Percentiles rank a stretch among this genome's conserved stretches.
These are phyloP conservation scores for Zhuqinia jingwanae DNA, from an alignment of 2,888 invertebrate species.

Conservation along the genomic window DNA sequence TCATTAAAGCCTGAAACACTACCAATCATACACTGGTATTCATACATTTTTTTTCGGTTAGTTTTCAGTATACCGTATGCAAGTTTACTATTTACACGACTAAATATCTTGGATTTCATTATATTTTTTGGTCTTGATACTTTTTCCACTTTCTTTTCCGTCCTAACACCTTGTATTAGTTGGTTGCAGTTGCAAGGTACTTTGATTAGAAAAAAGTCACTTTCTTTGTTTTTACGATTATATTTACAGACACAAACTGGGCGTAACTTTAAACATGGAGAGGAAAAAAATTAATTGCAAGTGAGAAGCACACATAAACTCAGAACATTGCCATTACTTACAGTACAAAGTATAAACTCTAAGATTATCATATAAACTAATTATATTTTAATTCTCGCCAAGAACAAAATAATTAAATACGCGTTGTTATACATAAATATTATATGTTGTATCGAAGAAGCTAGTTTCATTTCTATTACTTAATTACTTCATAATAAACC, in stretches of 20 bases:
- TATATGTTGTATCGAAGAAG: not conserved
- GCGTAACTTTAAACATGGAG: not conserved
- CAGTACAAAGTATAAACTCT: not conserved
- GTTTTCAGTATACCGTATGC: conserved; percentile 27
- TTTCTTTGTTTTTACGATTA: conserved; percentile 8
- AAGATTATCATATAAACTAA: not conserved
- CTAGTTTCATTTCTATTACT: not conserved
- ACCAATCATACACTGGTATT: conserved; percentile 29
- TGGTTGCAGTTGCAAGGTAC: conserved; percentile 72
- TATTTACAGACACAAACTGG: conserved; percentile 6
- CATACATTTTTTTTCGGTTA: conserved; percentile 24
- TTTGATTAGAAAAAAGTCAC: conserved; percentile 45
- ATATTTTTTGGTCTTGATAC: conserved; percentile 59
- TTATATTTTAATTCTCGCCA: not conserved
- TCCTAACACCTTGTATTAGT: conserved; percentile 65
- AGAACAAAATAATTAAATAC: conserved; percentile 4
- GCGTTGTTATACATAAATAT: not conserved
- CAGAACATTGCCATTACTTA: not conserved
- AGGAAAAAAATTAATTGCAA: not conserved
- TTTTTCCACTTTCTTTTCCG: conserved; percentile 41
- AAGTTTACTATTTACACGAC: conserved; percentile 62
- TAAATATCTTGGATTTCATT: conserved; percentile 21
- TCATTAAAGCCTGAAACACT: conserved; percentile 59
- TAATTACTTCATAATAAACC: not conserved
- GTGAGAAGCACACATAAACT: conserved; percentile 7